Conservation (phyloP, 2,113 vertebrate genomes). For the Larimichthys polyactis region DNA sequence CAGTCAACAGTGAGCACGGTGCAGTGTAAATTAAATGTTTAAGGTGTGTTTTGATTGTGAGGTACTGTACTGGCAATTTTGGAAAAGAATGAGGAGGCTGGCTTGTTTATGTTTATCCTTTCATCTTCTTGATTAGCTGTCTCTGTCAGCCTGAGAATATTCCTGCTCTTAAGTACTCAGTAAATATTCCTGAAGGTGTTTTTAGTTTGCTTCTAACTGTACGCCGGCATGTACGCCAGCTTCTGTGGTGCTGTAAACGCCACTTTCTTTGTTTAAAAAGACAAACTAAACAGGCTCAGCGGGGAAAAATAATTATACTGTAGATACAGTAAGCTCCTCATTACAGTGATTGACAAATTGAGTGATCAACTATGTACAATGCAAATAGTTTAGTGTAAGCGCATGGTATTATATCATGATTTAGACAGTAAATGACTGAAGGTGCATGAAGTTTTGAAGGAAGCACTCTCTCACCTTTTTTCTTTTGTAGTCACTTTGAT, state of each 20-base stretch:
- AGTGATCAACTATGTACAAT: constrained; percentile 38
- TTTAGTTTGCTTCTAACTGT: constrained; percentile 64
- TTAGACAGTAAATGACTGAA: constrained; percentile 34
- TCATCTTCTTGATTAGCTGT: constrained; percentile 72
- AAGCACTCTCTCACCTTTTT: not conserved
- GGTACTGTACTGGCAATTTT: constrained; percentile 54
- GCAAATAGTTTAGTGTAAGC: constrained; percentile 24
- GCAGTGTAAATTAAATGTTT: constrained; percentile 45
- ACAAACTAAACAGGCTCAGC: constrained; percentile 48
- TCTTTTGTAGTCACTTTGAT: constrained; percentile 13
- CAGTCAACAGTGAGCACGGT: constrained; percentile 20
- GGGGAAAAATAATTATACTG: constrained; percentile 54
- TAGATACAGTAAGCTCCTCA: constrained; percentile 49
- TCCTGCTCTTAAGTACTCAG: constrained; percentile 58
- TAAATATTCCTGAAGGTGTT: constrained; percentile 75
- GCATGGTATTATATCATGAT: constrained; percentile 38
- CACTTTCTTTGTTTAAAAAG: constrained; percentile 66
- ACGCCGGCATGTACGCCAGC: constrained; percentile 31
- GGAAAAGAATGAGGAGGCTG: constrained; percentile 50
- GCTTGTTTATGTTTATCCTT: constrained; percentile 56
- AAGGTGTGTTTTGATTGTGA: constrained; percentile 65
- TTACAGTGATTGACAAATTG: constrained; percentile 63
- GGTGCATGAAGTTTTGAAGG: constrained; percentile 13
- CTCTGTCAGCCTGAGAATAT: constrained; percentile 62
- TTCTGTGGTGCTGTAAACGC: constrained; percentile 48